phyloP scores from a whole-genome alignment of 2,888 invertebrate species.

The Andrena hattorfiana region DNA sequence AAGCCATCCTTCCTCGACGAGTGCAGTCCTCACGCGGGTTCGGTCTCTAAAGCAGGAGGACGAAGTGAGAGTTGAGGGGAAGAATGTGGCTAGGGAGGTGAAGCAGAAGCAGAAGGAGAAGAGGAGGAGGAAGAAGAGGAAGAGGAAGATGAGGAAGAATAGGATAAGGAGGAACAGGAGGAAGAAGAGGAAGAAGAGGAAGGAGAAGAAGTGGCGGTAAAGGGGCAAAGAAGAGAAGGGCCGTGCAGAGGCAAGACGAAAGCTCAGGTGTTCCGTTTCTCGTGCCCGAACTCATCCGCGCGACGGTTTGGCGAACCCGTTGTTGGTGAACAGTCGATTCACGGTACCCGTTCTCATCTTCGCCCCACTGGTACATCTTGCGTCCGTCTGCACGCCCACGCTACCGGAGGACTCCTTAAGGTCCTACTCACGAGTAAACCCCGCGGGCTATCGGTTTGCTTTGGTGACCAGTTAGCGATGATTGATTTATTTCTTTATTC shows the following conservation, averaged over 20 bases:
- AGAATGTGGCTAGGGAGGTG: constrained; percentile 31
- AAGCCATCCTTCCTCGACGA: constrained; percentile 77
- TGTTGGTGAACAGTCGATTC: constrained; percentile 70
- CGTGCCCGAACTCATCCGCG: constrained; percentile 61
- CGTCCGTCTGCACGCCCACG: constrained; percentile 77
- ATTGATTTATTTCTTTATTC: constrained; percentile 28
- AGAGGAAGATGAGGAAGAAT: constrained; percentile 22
- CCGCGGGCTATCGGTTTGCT: constrained; percentile 26
- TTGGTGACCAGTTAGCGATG: constrained; percentile 2
- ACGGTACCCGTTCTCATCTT: constrained; percentile 69
- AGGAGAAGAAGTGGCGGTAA: constrained; percentile 18
- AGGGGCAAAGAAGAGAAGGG: constrained; percentile 51
- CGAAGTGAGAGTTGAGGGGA: constrained; percentile 53
- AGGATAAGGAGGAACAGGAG: constrained; percentile 42
- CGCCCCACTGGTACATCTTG: constrained; percentile 69
- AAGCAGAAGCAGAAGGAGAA: constrained; percentile 15
- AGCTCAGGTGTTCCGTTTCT: constrained; percentile 80
- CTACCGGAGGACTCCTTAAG: constrained; percentile 66
- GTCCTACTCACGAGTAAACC: constrained; percentile 63
- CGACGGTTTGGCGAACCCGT: constrained; percentile 72
- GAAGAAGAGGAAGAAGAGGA: constrained; percentile 21
- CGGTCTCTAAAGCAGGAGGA: constrained; percentile 50
- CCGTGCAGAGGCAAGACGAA: constrained; percentile 67
- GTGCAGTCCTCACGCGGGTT: constrained; percentile 60
- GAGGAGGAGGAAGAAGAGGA: constrained; percentile 17